Base-by-base conservation (phyloP, 2,113 vertebrate species). In the Hiodon tergisus region DNA sequence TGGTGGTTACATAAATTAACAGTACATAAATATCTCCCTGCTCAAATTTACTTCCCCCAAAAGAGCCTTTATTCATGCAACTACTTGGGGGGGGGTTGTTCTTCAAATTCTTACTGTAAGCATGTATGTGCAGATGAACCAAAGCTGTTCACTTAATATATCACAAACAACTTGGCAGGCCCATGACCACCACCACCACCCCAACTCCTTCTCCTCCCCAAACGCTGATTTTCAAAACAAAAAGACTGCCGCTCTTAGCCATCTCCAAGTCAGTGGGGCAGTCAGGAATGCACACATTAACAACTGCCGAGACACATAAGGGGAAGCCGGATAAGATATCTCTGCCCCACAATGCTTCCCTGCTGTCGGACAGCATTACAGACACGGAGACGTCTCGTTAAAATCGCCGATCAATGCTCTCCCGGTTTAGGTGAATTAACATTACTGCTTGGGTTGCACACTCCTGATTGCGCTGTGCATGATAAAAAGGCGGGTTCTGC, bases 381-480 rank as follows among this genome's bases (percentile, higher is more conserved):
- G 58, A 75, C 77, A 71, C 31, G 74, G 82, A 81, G 77, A 78
- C 81, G 81, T 83, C 82, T 76, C 76, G 81, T 72, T 72, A 71
- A 78, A 81, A 78, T 78, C 61, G 81, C 67, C 76, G 83, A 90
- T 90, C 84, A 83, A 90, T 89, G 84, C 74, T 65, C 80, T 70
- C 72, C 79, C 71, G 78, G 79, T 87, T 88, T 79, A 81, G 83
- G 69, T 79, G 78, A 82, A 84, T 85, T 81, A 81, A 80, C 78
- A 83, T 81, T 89, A 87, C 86, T 87, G 86, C 86, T 88, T 82
- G 82, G 84, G 82, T 78, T 89, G 87, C 86, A 87, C 81, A 86
- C 78, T 80, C 73, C 55, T 70, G 80, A 86, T 82, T 81, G 46
- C 80, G 79, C 82, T 85, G 80, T 86, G 83, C 81, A 87, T 88